Evolutionary conservation across 2,888 invertebrate genomes (phyloP), one percentile per base, ranked within the genome.

Genomic region (Dugesia japonica): DNA sequence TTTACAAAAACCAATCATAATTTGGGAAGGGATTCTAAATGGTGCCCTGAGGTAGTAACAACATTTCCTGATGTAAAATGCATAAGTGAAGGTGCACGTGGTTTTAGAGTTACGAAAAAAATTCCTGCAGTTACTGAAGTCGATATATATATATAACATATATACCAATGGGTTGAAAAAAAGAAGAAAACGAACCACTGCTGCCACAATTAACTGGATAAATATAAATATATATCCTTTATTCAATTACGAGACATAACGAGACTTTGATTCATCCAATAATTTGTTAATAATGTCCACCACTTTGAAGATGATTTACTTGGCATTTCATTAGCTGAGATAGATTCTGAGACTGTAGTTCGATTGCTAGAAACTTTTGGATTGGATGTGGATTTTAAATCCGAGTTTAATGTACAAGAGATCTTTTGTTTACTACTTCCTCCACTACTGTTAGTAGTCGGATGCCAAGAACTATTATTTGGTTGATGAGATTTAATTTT

Each of bases 41-140:
- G 56, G 56, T 56, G 56, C 56, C 56, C 56, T 56, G 56, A 56
- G 56, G 56, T 56, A 56, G 56, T 9, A 56, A 56, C 7, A 56
- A 56, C 38, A 13, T 38, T 56, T 56, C 56, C 56, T 56, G 56
- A 56, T 56, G 56, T 56, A 56, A 56, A 56, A 56, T 56, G 56
- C 56, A 56, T 56, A 56, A 56, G 23, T 20, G n/a, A 56, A n/a
- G 56, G 56, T 56, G 56, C n/a, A 23, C 4, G 56, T 56, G 56
- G 56, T 56, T 7, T 4, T 56, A 56, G 1, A 56, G n/a, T 56
- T 20, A 56, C 7, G 56, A 20, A 56, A 56, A 56, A 56, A 56
- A 56, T 56, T 56, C 56, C 56, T 56, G 56, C 56, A 56, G 56
- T 56, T n/a, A 56, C 17, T 56, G 4, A 20, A 56, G 17, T 56